These are phyloP conservation scores for Spicauda simplicius DNA, from an alignment of 2,888 invertebrate genomes.

Conservation along the genomic window DNA sequence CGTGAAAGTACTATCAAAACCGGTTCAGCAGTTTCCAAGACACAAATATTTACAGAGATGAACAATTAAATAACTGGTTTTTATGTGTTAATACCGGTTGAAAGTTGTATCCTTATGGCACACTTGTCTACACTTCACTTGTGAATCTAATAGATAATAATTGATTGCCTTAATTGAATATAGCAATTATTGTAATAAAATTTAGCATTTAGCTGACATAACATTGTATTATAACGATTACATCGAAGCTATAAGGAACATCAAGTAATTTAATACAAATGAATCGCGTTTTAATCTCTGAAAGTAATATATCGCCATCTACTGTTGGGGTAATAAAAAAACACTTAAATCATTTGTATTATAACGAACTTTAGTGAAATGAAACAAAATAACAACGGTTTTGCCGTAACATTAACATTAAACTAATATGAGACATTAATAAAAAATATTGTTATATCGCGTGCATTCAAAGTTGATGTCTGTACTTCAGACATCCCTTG, in stretches of 20 bases:
- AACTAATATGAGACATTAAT: background rate
- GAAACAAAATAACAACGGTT: conserved; percentile 3
- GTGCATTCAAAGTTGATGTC: conserved; percentile 9
- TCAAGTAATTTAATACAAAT: background rate
- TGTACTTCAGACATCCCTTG: background rate
- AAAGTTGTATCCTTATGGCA: no score
- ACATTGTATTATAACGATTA: background rate
- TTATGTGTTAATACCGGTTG: no score
- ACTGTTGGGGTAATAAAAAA: background rate
- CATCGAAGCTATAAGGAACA: background rate
- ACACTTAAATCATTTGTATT: background rate
- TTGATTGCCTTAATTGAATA: no score
- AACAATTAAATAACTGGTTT: no score
- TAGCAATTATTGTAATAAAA: no score
- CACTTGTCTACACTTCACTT: background rate
- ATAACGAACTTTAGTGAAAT: background rate
- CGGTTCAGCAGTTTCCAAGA: no score
- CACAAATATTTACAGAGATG: no score
- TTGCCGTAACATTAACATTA: background rate
- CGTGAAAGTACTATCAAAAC: no score
- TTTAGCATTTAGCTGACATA: no score
- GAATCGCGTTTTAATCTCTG: background rate
- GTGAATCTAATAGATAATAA: background rate
- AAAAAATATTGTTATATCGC: conserved; percentile 11
- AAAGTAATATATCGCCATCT: background rate